Evolutionary conservation across 2,797 vertebrate genomes (phyloP).

Genomic region (Xerus rutilus): DNA sequence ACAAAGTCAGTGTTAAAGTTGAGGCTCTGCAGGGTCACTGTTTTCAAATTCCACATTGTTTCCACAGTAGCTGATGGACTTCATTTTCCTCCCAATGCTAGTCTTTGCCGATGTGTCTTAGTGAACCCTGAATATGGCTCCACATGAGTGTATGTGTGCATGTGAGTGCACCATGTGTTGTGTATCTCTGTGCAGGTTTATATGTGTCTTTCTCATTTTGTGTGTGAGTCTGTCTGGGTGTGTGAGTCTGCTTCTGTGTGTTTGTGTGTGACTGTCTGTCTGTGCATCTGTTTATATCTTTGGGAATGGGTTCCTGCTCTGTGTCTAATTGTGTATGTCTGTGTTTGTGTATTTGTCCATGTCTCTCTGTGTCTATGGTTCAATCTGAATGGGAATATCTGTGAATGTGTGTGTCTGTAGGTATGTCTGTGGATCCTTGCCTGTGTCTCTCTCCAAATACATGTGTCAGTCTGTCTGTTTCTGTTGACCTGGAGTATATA

Average conservation of each 20-base stretch:
- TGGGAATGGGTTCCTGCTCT: not conserved
- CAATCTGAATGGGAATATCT: not conserved
- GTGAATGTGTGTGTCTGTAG: not conserved
- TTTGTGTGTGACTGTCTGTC: not conserved
- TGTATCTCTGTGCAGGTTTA: not conserved
- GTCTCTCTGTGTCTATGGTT: not conserved
- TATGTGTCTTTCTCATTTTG: not conserved
- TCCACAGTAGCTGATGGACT: not conserved
- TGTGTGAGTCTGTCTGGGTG: not conserved
- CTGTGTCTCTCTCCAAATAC: not conserved
- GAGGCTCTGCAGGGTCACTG: not conserved
- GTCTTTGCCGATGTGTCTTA: not conserved
- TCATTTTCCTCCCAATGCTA: not conserved
- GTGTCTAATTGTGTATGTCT: not conserved
- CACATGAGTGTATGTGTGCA: not conserved
- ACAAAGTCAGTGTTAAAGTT: not conserved
- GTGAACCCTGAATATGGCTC: not conserved
- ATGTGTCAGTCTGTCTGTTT: not conserved
- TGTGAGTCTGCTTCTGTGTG: not conserved
- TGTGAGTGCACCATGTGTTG: not conserved
- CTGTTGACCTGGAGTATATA: not conserved
- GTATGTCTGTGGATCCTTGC: not conserved
- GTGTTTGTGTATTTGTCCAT: not conserved
- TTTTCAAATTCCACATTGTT: slow-evolving; percentile 3
- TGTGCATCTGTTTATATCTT: not conserved